These are phyloP conservation scores for Crocidura indochinensis DNA, from an alignment of 2,797 vertebrate genomes.

Conservation along the genomic window DNA sequence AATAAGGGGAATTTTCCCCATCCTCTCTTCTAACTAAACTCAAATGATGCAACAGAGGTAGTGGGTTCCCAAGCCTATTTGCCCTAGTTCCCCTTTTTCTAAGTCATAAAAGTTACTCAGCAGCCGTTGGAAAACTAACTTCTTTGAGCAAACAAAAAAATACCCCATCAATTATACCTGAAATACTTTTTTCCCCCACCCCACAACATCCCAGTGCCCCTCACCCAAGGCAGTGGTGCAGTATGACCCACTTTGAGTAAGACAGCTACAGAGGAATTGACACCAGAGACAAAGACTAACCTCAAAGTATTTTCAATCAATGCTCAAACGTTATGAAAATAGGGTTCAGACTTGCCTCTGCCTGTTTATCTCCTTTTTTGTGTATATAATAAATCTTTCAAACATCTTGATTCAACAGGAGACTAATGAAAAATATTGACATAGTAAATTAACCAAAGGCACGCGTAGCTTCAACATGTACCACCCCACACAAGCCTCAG, in stretches of 20 bases:
- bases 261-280: neutral
- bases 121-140: no score
- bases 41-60: neutral
- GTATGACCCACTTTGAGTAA: no score
- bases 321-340: conserved; percentile 5
- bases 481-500: neutral
- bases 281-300: neutral
- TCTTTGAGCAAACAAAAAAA: no score
- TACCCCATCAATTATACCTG: no score
- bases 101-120: neutral
- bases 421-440: conserved; percentile 33
- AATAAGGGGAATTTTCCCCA: neutral
- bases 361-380: fast-evolving
- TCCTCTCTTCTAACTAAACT: neutral
- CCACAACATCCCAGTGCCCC: no score
- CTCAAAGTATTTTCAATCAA: neutral
- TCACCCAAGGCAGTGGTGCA: no score
- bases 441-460: conserved; percentile 41
- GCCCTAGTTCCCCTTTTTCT: neutral
- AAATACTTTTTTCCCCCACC: no score
- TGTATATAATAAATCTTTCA: conserved; percentile 49
- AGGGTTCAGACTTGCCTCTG: neutral
- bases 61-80: neutral
- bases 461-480: neutral
- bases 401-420: conserved; percentile 61